Evolutionary conservation across 2,113 vertebrate species (phyloP).

Genomic region (Noctilio leporinus): DNA sequence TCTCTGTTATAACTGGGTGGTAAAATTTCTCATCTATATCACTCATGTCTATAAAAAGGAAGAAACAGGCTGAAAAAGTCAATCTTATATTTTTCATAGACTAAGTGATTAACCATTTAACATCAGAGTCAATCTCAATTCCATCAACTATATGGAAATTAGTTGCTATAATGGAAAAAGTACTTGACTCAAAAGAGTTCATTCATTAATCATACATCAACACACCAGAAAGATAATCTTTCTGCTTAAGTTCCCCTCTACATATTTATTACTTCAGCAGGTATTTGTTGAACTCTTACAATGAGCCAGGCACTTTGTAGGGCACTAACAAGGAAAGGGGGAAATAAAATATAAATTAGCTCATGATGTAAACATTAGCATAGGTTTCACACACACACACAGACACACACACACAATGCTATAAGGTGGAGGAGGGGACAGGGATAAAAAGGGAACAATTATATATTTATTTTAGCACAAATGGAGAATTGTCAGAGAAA

Average conservation of each 20-base stretch:
- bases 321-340: neutral
- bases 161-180: conserved; percentile 54
- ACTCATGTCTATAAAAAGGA: neutral
- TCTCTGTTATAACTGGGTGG: neutral
- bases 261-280: neutral
- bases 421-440: neutral
- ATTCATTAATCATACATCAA: conserved; percentile 58
- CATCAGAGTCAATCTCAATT: conserved; percentile 43
- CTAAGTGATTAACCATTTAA: conserved; percentile 54
- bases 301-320: neutral
- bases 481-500: neutral
- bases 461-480: neutral
- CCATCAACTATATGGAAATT: conserved; percentile 53
- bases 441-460: neutral
- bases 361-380: conserved; percentile 28
- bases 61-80: conserved; percentile 10
- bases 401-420: neutral
- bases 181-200: conserved; percentile 55
- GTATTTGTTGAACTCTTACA: neutral
- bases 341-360: neutral
- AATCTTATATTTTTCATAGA: conserved; percentile 20
- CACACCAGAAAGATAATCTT: conserved; percentile 51
- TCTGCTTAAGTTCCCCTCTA: conserved; percentile 18
- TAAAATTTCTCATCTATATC: neutral
- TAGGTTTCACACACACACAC: neutral